Evolutionary conservation across 2,888 invertebrate genomes (phyloP), one percentile per base, ranked within the genome.

Genomic region (Cantharis lateralis): DNA sequence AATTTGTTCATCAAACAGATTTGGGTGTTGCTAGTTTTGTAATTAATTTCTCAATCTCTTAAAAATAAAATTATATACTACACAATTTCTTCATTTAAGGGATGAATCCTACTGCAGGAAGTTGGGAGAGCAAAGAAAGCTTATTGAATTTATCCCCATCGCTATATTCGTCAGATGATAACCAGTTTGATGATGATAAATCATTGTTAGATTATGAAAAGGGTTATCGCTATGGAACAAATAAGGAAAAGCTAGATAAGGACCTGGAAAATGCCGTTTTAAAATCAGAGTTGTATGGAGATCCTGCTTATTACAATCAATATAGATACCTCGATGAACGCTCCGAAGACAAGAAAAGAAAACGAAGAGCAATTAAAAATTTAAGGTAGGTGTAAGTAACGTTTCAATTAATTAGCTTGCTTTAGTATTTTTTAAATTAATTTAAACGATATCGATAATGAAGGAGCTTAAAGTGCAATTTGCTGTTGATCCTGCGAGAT

Each of bases 251-350:
- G 75, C 78, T 88, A 77, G 87, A 88, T 79, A 87, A 88, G 77
- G 87, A 87, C 18, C 76, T 92, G 48, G 91, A 92, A 83, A 92
- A 92, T 83, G 90, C 92, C 66, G 91, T 92, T 76, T 89, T 92
- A 89, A 90, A 92, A 82, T 91, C 92, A 10, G 92, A 92, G 83
- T 82, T 91, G 78, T 92, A 92, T 79, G 91, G 91, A 2, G 91
- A 92, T 82, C 91, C 92, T 10, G 90, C 90, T 20, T 89, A 91
- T 9, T 89, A 91, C 18, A 88, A 87, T 82, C 87, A 87, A 78
- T 88, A 88, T 78, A 83, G 87, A 80, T 88, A 87, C 78, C 86
- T 86, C 78, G 85, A 84, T 15, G 83, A 81, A 24, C 81, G 84
- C 76, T 82, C 80, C 70, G 86, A 86, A 7, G 86, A 85, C 26